Base-by-base conservation (phyloP, 2,888 invertebrate genomes). In the Junonia oenone region DNA sequence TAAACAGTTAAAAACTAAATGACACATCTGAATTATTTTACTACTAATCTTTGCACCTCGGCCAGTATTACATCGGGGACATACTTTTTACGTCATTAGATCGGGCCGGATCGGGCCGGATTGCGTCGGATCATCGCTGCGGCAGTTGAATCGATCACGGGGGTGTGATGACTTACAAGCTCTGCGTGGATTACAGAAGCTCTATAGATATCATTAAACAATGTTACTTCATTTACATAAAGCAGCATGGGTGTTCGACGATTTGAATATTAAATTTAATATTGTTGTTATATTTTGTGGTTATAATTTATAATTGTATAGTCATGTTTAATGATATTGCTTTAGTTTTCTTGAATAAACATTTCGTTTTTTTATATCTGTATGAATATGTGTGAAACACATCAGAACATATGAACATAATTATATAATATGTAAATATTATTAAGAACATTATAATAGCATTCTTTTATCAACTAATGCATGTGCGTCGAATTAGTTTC, bases 61-160 rank as follows among this genome's bases (percentile, higher is more conserved):
- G 68, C 70, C 75, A 71, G 71, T 73, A 75, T 82, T 77, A 81
- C 75, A 71, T 74, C 76, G 77, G 84, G 86, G 86, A 88, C 87
- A 85, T 87, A 87, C 85, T 88, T 88, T 89, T 89, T 87, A 87
- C 79, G 85, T 88, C 86, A 86, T 88, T 87, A 89, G 87, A 85
- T 78, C 73, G 75, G 73, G 69, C 61, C 66, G 80, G 84, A 82
- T 82, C 80, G n/a, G n/a, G n/a, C n/a, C n/a, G n/a, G n/a, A 78
- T 70, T 62, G 72, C 71, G 73, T n/a, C n/a, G n/a, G n/a, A n/a
- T n/a, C n/a, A 75, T 29, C 11, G 77, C 80, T 81, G 74, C 69
- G 68, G 82, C 71, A 81, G 83, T 77, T 73, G 75, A 78, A 83
- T 84, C 81, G 83, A 85, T 85, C 75, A 75, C 71, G 56, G 45